Conservation (phyloP, 2,113 vertebrate genomes). For the Aplodontia rufa region DNA sequence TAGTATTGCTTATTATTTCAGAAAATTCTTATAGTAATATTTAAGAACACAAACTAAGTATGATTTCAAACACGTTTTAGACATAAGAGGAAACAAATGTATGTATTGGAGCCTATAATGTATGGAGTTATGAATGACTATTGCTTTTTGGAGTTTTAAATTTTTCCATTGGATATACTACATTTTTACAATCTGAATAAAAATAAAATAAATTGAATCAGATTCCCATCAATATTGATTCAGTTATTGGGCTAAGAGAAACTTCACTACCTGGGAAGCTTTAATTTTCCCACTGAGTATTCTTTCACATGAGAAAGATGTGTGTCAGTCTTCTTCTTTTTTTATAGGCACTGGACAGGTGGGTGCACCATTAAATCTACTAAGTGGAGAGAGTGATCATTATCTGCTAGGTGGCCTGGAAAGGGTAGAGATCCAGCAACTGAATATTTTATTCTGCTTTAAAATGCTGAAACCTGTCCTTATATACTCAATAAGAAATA, state of each 20-base stretch:
- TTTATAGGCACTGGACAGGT: not conserved
- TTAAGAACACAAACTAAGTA: not conserved
- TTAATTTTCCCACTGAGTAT: not conserved
- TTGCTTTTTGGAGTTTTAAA: not conserved
- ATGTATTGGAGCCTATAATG: not conserved
- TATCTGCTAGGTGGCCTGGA: not conserved
- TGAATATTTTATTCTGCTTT: not conserved
- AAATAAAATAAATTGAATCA: not conserved
- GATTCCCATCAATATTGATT: not conserved
- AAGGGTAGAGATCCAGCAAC: not conserved
- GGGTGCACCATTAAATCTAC: not conserved
- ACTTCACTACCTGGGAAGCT: not conserved
- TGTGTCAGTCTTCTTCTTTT: not conserved
- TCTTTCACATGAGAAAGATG: not conserved
- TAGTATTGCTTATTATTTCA: not conserved
- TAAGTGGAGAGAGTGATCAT: not conserved
- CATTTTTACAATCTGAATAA: constrained; percentile 6
- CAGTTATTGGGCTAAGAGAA: not conserved
- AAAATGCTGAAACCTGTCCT: not conserved
- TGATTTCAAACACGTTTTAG: not conserved
- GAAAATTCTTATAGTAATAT: not conserved
- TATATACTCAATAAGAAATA: not conserved
- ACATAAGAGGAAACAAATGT: not conserved
- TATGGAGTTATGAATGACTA: not conserved
- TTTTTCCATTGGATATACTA: not conserved